phyloP scores from a whole-genome alignment of 2,888 invertebrate genomes.

The Calliphora vomitoria region DNA sequence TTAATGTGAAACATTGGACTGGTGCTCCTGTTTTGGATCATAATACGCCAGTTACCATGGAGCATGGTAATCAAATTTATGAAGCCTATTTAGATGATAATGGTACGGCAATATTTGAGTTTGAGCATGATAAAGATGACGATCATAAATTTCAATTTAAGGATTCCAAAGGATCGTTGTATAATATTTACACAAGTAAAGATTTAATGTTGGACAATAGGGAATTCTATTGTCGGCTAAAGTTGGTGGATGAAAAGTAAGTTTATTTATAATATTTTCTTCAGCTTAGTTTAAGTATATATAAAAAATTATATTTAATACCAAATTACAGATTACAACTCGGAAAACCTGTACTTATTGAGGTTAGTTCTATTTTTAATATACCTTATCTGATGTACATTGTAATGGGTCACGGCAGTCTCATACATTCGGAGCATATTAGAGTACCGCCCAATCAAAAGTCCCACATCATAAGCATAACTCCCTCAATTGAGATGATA shows the following conservation, averaged over 20 bases:
- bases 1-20: constrained; percentile 89
- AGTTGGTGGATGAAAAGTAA: neutral
- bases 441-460: constrained; percentile 47
- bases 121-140: neutral
- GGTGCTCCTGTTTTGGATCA: constrained; percentile 87
- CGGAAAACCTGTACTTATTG: constrained; percentile 29
- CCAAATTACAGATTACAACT: neutral
- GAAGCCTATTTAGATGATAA: constrained; percentile 85
- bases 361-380: neutral
- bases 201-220: neutral
- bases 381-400: constrained; percentile 59
- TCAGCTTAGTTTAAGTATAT: too few relatives aligned
- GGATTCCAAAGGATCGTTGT: neutral
- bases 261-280: neutral
- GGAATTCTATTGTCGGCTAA: neutral
- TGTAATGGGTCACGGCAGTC: constrained; percentile 52
- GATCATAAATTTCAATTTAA: constrained; percentile 13
- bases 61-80: neutral
- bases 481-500: constrained; percentile 63
- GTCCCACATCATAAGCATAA: constrained; percentile 43
- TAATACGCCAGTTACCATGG: constrained; percentile 65
- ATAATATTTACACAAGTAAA: neutral
- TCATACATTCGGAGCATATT: constrained; percentile 31
- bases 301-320: too few relatives aligned
- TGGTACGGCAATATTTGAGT: constrained; percentile 87